These are phyloP conservation scores for Euzophera pinguis DNA, from an alignment of 2,888 invertebrate genomes.

Conservation along the genomic window DNA sequence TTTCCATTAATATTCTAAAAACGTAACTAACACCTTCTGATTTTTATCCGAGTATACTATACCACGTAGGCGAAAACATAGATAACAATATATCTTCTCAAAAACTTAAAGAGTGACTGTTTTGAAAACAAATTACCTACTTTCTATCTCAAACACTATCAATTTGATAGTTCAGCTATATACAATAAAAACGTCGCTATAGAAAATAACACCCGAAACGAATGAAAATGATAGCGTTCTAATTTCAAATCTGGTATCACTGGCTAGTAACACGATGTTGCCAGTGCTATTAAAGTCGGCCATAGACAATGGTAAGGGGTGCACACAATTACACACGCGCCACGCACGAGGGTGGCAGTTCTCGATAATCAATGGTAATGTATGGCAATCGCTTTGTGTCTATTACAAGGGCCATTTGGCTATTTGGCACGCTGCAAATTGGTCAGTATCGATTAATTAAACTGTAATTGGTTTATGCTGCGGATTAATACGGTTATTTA, in stretches of 20 bases:
- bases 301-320: conserved; percentile 44
- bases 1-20: too few relatives aligned
- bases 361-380: conserved; percentile 70
- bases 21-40: too few relatives aligned
- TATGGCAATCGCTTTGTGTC: conserved; percentile 46
- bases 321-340: conserved; percentile 67
- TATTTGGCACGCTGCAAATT: conserved; percentile 52
- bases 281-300: conserved; percentile 34
- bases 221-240: conserved; percentile 28
- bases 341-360: conserved; percentile 46
- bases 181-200: conserved; percentile 9
- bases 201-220: conserved; percentile 7
- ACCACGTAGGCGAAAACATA: too few relatives aligned
- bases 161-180: too few relatives aligned
- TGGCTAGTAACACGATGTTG: conserved; percentile 40
- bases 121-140: too few relatives aligned
- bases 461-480: conserved; percentile 47
- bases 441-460: conserved; percentile 62
- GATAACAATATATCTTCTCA: too few relatives aligned
- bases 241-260: conserved; percentile 39
- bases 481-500: conserved; percentile 21
- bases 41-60: too few relatives aligned
- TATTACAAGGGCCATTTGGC: conserved; percentile 60
- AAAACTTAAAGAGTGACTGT: too few relatives aligned
- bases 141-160: too few relatives aligned